Conservation (phyloP, 2,888 invertebrate genomes). For the Onchidella celtica region DNA sequence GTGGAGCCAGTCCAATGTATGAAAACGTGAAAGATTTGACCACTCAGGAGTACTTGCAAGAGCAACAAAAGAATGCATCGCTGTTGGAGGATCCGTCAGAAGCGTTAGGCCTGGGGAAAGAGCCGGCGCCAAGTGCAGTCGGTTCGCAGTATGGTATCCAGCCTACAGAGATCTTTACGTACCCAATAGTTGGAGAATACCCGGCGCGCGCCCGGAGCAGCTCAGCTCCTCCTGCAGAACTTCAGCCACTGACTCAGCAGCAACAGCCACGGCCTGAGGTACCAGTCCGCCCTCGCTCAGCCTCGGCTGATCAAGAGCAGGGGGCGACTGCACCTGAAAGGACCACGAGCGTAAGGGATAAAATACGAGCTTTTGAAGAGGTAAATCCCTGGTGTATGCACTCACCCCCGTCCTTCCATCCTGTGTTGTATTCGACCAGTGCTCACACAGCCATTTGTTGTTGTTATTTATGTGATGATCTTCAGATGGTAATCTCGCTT, state of each 20-base stretch:
- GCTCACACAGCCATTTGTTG: too few relatives aligned
- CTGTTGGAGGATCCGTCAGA: neutral
- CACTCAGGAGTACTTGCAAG: constrained; percentile 40
- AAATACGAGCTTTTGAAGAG: constrained; percentile 55
- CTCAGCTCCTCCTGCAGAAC: constrained; percentile 24
- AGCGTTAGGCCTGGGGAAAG: neutral
- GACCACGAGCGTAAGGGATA: constrained; percentile 50
- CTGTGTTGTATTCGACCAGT: too few relatives aligned
- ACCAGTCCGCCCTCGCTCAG: constrained; percentile 26
- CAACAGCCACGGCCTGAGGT: constrained; percentile 20
- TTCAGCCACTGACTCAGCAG: neutral
- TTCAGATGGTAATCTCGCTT: too few relatives aligned
- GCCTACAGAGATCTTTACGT: constrained; percentile 30
- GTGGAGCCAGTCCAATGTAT: constrained; percentile 26
- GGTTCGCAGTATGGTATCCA: neutral
- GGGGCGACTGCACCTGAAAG: constrained; percentile 7
- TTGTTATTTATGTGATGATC: too few relatives aligned
- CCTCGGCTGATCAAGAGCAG: constrained; percentile 23
- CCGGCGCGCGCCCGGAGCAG: constrained; percentile 8
- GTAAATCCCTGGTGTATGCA: constrained; percentile 22
- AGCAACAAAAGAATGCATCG: constrained; percentile 1
- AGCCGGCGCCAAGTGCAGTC: neutral
- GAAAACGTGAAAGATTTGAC: constrained; percentile 40
- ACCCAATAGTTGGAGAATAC: constrained; percentile 26
- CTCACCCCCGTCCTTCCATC: neutral